Evolutionary conservation across 53 echinoderm and acorn worm species (phyloP).

Genomic region (Astropecten irregularis): DNA sequence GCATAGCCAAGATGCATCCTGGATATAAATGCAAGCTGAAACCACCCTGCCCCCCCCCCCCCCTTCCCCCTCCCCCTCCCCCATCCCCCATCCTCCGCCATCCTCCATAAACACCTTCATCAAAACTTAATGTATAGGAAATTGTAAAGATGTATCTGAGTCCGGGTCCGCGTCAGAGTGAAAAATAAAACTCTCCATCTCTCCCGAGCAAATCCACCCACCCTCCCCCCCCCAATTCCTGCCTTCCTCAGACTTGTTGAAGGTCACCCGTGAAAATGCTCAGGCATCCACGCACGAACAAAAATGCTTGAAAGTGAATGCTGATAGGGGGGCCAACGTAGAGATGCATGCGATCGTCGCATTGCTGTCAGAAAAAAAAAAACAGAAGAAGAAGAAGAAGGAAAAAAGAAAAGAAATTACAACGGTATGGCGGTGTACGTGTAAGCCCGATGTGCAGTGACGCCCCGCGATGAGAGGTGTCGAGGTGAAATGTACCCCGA

Average conservation of each 20-base stretch:
- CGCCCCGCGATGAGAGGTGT: constrained; percentile 23
- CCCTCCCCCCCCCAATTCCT: too few relatives aligned
- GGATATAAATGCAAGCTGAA: constrained; percentile 40
- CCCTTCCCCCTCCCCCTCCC: too few relatives aligned
- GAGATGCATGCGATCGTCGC: background rate
- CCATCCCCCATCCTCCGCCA: too few relatives aligned
- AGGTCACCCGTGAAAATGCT: background rate
- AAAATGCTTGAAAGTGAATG: too few relatives aligned
- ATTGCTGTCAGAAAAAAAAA: constrained; percentile 30
- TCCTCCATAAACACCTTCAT: too few relatives aligned
- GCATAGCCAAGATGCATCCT: constrained; percentile 40
- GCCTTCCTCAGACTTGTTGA: constrained; percentile 19
- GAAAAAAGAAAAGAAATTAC: too few relatives aligned
- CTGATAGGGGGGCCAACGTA: constrained; percentile 7
- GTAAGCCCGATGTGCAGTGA: constrained; percentile 25
- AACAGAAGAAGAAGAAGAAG: too few relatives aligned
- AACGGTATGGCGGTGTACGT: background rate
- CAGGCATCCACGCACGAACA: background rate
- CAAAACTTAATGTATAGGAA: constrained; percentile 42
- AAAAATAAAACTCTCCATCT: too few relatives aligned
- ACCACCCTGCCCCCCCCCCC: constrained; percentile 4
- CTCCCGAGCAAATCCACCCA: too few relatives aligned
- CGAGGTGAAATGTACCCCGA: constrained; percentile 44
- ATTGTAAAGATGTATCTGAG: constrained; percentile 42
- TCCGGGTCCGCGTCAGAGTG: too few relatives aligned